phyloP scores from a whole-genome alignment of 2,113 vertebrate species.

The Macroglossus sobrinus region DNA sequence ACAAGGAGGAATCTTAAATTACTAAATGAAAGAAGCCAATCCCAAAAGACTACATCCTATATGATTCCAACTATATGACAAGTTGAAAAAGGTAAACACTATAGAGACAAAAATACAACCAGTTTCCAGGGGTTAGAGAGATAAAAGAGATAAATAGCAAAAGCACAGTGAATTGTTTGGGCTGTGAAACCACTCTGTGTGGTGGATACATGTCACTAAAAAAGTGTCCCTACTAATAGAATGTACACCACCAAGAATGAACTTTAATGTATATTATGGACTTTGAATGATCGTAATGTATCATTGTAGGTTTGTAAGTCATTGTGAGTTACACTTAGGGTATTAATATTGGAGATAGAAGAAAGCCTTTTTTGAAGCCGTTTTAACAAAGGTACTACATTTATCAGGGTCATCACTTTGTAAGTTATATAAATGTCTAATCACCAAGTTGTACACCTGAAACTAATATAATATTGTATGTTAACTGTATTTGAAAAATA shows the following conservation, averaged over 20 bases:
- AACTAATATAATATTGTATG: too few relatives aligned
- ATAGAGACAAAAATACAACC: neutral
- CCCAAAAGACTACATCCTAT: neutral
- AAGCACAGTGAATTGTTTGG: neutral
- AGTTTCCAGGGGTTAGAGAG: neutral
- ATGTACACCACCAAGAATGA: neutral
- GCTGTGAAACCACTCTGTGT: neutral
- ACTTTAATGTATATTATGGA: neutral
- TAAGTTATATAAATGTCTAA: too few relatives aligned
- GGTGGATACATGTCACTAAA: neutral
- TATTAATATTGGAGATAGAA: too few relatives aligned
- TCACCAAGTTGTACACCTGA: too few relatives aligned
- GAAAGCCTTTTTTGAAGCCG: too few relatives aligned
- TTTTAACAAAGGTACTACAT: neutral
- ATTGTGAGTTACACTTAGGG: too few relatives aligned
- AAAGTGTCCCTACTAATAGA: neutral
- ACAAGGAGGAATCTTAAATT: neutral
- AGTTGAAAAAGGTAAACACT: neutral
- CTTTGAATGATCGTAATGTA: neutral
- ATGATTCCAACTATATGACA: neutral
- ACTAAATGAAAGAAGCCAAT: neutral
- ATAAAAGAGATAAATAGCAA: neutral
- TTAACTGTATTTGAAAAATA: too few relatives aligned
- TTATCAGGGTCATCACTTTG: too few relatives aligned
- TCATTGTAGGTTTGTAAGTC: neutral